phyloP scores from a whole-genome alignment of 1,140 invertebrate genomes.

The Heliconius melpomene region DNA sequence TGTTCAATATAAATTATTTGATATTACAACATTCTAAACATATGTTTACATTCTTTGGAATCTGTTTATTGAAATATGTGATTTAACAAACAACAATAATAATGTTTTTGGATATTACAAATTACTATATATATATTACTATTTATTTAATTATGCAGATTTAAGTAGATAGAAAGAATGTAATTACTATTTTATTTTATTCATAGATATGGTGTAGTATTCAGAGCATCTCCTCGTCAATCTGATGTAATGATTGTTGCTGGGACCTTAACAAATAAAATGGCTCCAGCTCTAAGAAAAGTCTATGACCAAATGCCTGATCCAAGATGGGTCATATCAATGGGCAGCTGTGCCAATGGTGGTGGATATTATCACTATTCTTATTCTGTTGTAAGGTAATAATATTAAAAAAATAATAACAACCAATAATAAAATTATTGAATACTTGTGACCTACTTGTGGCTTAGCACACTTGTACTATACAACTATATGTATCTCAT shows the following conservation, averaged over 20 bases:
- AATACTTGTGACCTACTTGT: too few relatives aligned
- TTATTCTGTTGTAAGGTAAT: conserved; percentile 94
- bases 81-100: too few relatives aligned
- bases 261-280: conserved; percentile 99
- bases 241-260: conserved; percentile 99
- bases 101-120: too few relatives aligned
- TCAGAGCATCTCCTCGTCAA: conserved; percentile 97
- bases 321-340: conserved; percentile 98
- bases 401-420: background rate
- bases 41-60: too few relatives aligned
- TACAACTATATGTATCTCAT: too few relatives aligned
- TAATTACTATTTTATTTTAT: conserved; percentile 16
- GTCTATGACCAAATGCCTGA: conserved; percentile 97
- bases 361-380: conserved; percentile 99
- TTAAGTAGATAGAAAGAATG: background rate
- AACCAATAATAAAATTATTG: too few relatives aligned
- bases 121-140: too few relatives aligned
- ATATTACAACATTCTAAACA: too few relatives aligned
- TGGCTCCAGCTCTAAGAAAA: conserved; percentile 97
- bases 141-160: too few relatives aligned
- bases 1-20: too few relatives aligned
- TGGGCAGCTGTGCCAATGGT: conserved; percentile 99
- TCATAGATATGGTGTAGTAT: conserved; percentile 93
- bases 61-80: too few relatives aligned
- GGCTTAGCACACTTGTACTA: too few relatives aligned